A percentile compares a stretch with the other conserved stretches of the same genome.
Conservation (phyloP, 1,140 invertebrate genomes). For the Drosophila chauvacae region DNA sequence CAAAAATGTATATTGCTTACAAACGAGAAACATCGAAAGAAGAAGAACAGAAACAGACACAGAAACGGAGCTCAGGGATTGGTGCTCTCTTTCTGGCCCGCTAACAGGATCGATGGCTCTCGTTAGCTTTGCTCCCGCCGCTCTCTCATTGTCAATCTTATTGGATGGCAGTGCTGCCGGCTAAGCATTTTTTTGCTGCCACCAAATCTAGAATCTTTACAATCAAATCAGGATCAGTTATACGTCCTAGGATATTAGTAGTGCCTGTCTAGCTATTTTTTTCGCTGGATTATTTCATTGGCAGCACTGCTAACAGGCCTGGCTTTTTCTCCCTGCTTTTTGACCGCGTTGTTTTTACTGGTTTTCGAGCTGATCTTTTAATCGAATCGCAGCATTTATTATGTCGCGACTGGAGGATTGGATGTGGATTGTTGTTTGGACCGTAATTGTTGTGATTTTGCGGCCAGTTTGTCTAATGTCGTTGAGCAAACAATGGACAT, state of each 20-base stretch:
- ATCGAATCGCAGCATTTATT: slow-evolving; percentile 83
- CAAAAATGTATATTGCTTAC: slow-evolving; percentile 80
- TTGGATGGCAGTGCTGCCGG: slow-evolving; percentile 29
- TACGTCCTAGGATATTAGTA: neutral
- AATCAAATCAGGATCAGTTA: neutral
- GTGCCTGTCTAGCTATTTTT: neutral
- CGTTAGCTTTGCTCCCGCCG: slow-evolving; percentile 39
- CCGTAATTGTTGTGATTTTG: slow-evolving; percentile 49
- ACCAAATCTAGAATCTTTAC: neutral
- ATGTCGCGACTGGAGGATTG: slow-evolving; percentile 53
- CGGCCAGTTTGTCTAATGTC: slow-evolving; percentile 73
- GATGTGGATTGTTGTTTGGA: slow-evolving; percentile 50
- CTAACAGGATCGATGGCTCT: slow-evolving; percentile 52
- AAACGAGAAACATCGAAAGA: slow-evolving; percentile 69
- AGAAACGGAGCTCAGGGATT: slow-evolving; percentile 19
- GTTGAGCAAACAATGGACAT: slow-evolving; percentile 78
- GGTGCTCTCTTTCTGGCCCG: slow-evolving; percentile 31
- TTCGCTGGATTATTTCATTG: neutral
- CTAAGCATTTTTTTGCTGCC: slow-evolving; percentile 5
- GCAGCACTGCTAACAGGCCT: neutral
- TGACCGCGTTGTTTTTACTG: slow-evolving; percentile 24
- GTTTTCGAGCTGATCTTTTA: slow-evolving; percentile 75
- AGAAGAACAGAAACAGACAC: slow-evolving; percentile 20
- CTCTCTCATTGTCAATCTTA: slow-evolving; percentile 73
- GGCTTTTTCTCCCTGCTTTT: slow-evolving; percentile 28